phyloP scores from a whole-genome alignment of 1,140 invertebrate species.

The Panonychus citri region DNA sequence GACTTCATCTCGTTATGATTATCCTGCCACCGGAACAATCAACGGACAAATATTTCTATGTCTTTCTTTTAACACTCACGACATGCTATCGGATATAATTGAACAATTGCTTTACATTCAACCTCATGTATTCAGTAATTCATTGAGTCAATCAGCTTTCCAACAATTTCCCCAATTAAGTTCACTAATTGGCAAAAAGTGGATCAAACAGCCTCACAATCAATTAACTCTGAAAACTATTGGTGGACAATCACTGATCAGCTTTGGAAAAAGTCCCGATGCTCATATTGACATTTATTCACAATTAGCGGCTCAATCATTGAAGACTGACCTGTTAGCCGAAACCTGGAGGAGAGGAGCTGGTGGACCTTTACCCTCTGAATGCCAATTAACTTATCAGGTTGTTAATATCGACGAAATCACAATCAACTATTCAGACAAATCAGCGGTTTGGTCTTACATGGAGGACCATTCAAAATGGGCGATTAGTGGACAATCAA shows the following conservation, averaged over 20 bases:
- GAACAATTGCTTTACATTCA: background rate
- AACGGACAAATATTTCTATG: slow-evolving; percentile 1
- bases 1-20: background rate
- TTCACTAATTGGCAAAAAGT: background rate
- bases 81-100: background rate
- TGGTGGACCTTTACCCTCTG: slow-evolving; percentile 27
- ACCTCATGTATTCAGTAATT: background rate
- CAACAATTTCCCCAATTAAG: background rate
- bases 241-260: background rate
- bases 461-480: slow-evolving; percentile 75
- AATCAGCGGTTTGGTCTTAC: slow-evolving; percentile 19
- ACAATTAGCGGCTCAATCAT: slow-evolving; percentile 43
- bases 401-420: slow-evolving; percentile 38
- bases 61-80: background rate
- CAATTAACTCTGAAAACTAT: background rate
- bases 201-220: background rate
- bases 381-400: slow-evolving; percentile 33
- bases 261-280: slow-evolving; percentile 39
- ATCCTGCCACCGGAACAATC: background rate
- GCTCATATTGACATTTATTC: slow-evolving; percentile 46
- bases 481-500: slow-evolving; percentile 39
- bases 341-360: slow-evolving; percentile 69
- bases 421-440: slow-evolving; percentile 24
- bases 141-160: background rate
- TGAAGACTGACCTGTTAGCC: slow-evolving; percentile 43